These are phyloP conservation scores for Fragum fragum DNA, from an alignment of 2,888 invertebrate genomes.

Conservation along the genomic window DNA sequence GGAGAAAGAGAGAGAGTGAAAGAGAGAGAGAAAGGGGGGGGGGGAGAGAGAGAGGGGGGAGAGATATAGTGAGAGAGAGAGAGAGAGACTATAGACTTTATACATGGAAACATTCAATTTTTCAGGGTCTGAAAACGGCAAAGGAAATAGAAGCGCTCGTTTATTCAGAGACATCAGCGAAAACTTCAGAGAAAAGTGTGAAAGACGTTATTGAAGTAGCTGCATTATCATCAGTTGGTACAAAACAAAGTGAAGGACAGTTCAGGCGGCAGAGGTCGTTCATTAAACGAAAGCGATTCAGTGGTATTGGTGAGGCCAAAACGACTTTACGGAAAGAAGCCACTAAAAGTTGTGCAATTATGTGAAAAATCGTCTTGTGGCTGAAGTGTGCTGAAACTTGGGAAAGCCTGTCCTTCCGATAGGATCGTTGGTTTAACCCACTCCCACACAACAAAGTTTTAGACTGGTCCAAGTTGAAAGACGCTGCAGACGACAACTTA, in stretches of 20 bases:
- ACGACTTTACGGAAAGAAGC: slow-evolving; percentile 80
- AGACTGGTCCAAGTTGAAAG: too few species aligned
- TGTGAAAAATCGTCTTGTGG: slow-evolving; percentile 64
- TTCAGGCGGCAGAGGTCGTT: slow-evolving; percentile 76
- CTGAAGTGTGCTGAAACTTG: not conserved
- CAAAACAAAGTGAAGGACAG: slow-evolving; percentile 56
- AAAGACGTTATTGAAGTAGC: slow-evolving; percentile 91
- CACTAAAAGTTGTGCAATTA: slow-evolving; percentile 82
- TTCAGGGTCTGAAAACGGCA: slow-evolving; percentile 90
- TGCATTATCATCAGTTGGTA: slow-evolving; percentile 87
- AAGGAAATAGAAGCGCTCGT: slow-evolving; percentile 90
- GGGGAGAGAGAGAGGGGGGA: too few species aligned
- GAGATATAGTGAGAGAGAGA: too few species aligned
- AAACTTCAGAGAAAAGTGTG: slow-evolving; percentile 89
- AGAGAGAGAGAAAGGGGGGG: too few species aligned
- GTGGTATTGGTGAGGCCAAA: slow-evolving; percentile 81
- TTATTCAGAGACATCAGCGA: slow-evolving; percentile 91
- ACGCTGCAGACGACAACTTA: too few species aligned
- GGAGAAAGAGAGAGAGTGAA: too few species aligned
- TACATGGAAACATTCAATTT: too few species aligned
- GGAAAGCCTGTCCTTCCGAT: too few species aligned
- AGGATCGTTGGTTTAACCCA: too few species aligned
- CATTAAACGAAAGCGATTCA: slow-evolving; percentile 76
- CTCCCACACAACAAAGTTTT: too few species aligned
- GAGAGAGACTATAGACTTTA: too few species aligned